Evolutionary conservation across 2,113 vertebrate genomes (phyloP).

Genomic region (Aspiorhynchus laticeps): DNA sequence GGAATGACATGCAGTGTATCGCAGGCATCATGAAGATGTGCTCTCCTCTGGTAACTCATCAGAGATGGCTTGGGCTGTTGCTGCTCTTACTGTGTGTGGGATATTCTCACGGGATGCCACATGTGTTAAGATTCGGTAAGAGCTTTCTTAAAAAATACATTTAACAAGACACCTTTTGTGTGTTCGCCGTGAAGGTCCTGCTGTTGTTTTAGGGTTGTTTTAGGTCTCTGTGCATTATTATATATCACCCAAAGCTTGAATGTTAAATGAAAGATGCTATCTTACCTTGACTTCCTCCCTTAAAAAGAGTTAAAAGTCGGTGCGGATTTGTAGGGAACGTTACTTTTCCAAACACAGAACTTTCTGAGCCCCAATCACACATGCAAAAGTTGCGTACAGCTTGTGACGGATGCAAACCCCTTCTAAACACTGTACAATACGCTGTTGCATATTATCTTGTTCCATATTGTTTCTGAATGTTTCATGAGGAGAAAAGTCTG

Average conservation of each 20-base stretch:
- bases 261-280: background rate
- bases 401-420: background rate
- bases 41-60: slow-evolving; percentile 83
- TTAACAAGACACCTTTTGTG: background rate
- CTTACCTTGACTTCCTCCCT: background rate
- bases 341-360: slow-evolving; percentile 14
- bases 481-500: background rate
- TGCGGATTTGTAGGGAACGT: background rate
- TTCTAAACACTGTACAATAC: background rate
- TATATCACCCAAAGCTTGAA: background rate
- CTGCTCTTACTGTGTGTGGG: slow-evolving; percentile 91
- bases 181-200: background rate
- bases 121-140: slow-evolving; percentile 99
- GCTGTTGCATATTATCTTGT: background rate
- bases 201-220: background rate
- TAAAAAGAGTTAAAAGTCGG: background rate
- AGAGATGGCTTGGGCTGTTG: slow-evolving; percentile 84
- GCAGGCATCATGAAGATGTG: slow-evolving; percentile 93
- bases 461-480: slow-evolving; percentile 19
- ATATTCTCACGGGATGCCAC: slow-evolving; percentile 93
- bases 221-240: background rate
- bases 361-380: background rate
- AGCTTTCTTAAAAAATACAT: slow-evolving; percentile 28
- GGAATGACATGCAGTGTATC: slow-evolving; percentile 80
- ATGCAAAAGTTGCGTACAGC: slow-evolving; percentile 5